These are phyloP conservation scores for Aplocera efformata DNA, from an alignment of 2,888 invertebrate species.

Conservation along the genomic window DNA sequence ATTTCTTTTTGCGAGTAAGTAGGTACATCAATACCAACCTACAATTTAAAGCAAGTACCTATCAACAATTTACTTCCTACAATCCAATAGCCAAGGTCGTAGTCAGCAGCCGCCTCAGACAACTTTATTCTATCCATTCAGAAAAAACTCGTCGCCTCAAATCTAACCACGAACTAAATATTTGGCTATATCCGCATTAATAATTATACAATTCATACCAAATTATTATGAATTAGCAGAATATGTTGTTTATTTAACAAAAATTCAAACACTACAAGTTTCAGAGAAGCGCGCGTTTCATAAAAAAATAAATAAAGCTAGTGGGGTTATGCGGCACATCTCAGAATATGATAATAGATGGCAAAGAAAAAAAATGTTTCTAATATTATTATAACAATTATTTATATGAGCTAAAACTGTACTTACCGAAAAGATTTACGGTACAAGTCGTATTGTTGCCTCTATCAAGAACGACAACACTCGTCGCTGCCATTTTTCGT, in stretches of 20 bases:
- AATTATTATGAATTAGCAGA: constrained; percentile 1
- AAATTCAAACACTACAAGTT: constrained; percentile 26
- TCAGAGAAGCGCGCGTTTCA: constrained; percentile 70
- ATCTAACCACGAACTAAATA: constrained; percentile 40
- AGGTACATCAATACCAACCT: constrained; percentile 74
- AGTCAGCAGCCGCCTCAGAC: constrained; percentile 67
- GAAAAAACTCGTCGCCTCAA: constrained; percentile 65
- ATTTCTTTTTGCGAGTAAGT: constrained; percentile 67
- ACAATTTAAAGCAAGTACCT: constrained; percentile 78
- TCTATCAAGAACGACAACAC: constrained; percentile 96
- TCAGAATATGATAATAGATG: neutral
- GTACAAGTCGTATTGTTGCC: constrained; percentile 98
- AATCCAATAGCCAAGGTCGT: constrained; percentile 79
- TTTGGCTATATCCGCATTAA: constrained; percentile 22
- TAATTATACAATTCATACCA: neutral
- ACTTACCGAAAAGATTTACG: constrained; percentile 96
- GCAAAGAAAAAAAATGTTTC: too few species aligned
- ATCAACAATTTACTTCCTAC: constrained; percentile 76
- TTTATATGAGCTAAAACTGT: constrained; percentile 2
- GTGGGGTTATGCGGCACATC: constrained; percentile 54
- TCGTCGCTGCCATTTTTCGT: constrained; percentile 89
- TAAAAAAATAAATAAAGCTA: constrained; percentile 58
- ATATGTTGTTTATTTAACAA: constrained; percentile 17
- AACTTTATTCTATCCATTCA: constrained; percentile 69
- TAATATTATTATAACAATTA: neutral